A percentile compares a stretch with the other conserved stretches of the same genome.
These are phyloP conservation scores for Talpa occidentalis DNA, from an alignment of 2,113 vertebrate species.

Conservation along the genomic window DNA sequence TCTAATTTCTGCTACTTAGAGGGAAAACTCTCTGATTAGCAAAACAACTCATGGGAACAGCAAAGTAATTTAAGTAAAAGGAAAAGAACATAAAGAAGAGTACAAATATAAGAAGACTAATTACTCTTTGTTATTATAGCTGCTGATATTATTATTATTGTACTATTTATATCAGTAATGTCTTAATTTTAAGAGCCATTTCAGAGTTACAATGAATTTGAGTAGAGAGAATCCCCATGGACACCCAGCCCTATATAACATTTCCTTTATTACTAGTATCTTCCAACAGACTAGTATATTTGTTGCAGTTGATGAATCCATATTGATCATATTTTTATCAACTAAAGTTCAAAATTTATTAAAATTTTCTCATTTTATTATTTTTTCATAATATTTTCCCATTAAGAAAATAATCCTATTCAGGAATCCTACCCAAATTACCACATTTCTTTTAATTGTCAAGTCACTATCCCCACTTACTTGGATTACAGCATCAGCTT, in stretches of 20 bases:
- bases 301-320: not conserved
- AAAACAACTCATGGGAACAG: not conserved
- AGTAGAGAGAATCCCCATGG: not conserved
- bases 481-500: not conserved
- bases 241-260: fast-evolving
- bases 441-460: not conserved
- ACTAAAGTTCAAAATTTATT: not conserved
- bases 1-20: not conserved
- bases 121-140: not conserved
- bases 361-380: not conserved
- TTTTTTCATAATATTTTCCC: not conserved
- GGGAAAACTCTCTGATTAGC: not conserved
- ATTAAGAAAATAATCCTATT: too few relatives aligned
- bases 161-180: not conserved
- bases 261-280: not conserved
- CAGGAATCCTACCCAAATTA: not conserved
- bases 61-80: not conserved
- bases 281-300: not conserved
- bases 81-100: not conserved
- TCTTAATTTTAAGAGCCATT: not conserved
- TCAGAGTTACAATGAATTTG: not conserved
- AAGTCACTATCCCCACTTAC: not conserved
- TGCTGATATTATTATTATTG: not conserved
- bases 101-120: not conserved
- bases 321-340: not conserved